Evolutionary conservation across 2,888 invertebrate species (phyloP).

Genomic region (Drosophila algonquin): DNA sequence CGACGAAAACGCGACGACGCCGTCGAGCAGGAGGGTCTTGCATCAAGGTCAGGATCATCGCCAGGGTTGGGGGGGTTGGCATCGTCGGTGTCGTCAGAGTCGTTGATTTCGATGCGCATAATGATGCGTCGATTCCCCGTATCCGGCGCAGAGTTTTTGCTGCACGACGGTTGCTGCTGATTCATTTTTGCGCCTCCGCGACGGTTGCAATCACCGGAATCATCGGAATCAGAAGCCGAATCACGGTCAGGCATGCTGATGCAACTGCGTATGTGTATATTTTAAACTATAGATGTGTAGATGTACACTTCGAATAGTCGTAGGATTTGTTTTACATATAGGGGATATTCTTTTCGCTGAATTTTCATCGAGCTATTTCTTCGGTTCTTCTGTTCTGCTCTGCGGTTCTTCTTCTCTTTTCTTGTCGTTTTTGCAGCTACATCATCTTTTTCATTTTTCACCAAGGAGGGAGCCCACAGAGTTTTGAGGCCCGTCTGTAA

Average conservation of each 20-base stretch:
- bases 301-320: conserved; percentile 42
- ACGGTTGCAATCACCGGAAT: not conserved
- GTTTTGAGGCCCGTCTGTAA: conserved; percentile 33
- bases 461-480: conserved; percentile 7
- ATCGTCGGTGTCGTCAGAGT: conserved; percentile 75
- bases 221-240: conserved; percentile 54
- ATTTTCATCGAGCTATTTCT: conserved; percentile 29
- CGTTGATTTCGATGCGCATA: conserved; percentile 83
- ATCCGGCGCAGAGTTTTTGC: conserved; percentile 38
- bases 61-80: conserved; percentile 24
- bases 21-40: conserved; percentile 65
- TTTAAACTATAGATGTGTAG: conserved; percentile 31
- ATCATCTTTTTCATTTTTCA: conserved; percentile 36
- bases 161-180: conserved; percentile 58
- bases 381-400: not conserved
- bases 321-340: conserved; percentile 36
- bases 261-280: conserved; percentile 60
- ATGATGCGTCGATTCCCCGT: conserved; percentile 81
- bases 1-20: conserved; percentile 41
- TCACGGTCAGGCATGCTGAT: conserved; percentile 65
- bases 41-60: conserved; percentile 54
- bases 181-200: conserved; percentile 66
- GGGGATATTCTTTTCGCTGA: conserved; percentile 37
- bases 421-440: conserved; percentile 17
- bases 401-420: conserved; percentile 8